These are phyloP conservation scores for Todiramphus chloris DNA, from an alignment of 2,113 vertebrate species.

Conservation along the genomic window DNA sequence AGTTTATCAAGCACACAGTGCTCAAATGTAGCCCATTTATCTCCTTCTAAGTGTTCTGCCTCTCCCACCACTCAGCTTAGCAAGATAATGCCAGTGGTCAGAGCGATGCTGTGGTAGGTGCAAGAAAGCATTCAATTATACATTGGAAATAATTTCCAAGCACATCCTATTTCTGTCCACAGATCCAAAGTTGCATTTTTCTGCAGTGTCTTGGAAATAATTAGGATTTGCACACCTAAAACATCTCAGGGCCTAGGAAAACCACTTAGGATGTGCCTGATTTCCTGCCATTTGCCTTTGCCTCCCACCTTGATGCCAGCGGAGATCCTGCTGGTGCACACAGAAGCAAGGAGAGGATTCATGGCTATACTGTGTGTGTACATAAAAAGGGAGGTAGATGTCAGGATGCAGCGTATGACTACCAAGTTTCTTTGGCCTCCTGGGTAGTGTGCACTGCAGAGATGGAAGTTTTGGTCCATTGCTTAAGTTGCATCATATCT, in stretches of 20 bases:
- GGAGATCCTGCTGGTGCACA: not conserved
- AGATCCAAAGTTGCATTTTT: not conserved
- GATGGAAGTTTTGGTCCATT: not conserved
- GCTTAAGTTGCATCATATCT: not conserved
- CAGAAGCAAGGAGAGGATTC: not conserved
- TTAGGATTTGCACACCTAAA: not conserved
- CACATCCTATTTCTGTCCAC: not conserved
- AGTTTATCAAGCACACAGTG: conserved; percentile 9
- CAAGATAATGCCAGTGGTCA: not conserved
- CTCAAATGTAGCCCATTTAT: conserved; percentile 33
- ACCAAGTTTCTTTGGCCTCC: not conserved
- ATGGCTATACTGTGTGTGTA: not conserved
- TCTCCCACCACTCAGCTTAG: conserved; percentile 26
- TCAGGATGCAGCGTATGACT: not conserved
- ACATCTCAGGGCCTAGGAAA: not conserved
- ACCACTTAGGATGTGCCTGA: not conserved
- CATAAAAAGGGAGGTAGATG: not conserved
- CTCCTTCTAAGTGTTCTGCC: conserved; percentile 6
- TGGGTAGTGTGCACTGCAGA: not conserved
- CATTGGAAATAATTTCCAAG: not conserved
- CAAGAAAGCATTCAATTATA: not conserved
- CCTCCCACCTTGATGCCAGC: not conserved
- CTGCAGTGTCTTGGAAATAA: not conserved
- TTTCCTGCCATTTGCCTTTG: accelerated
- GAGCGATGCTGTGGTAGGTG: not conserved